A percentile compares a stretch with the other conserved stretches of the same genome.
Evolutionary conservation across 2,113 vertebrate genomes (phyloP).

Genomic region (Halichoerus grypus): DNA sequence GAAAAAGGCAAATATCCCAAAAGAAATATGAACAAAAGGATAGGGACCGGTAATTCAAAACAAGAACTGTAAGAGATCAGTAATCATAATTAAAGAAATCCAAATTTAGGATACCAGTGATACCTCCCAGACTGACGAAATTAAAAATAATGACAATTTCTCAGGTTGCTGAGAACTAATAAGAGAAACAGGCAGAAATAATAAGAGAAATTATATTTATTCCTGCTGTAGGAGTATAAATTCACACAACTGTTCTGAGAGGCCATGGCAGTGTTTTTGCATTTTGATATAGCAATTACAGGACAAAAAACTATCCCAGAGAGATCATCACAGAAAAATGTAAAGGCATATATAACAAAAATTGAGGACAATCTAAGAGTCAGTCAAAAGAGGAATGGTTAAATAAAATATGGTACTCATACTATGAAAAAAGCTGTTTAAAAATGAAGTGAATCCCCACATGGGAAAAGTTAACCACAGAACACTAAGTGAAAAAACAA

Average conservation of each 20-base stretch:
- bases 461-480: neutral
- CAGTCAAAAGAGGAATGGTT: neutral
- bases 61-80: neutral
- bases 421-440: neutral
- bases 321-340: neutral
- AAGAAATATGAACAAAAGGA: neutral
- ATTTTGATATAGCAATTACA: neutral
- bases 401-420: neutral
- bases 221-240: neutral
- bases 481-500: neutral
- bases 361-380: neutral
- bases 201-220: neutral
- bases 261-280: neutral
- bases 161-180: neutral
- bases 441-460: neutral
- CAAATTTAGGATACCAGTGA: neutral
- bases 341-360: neutral
- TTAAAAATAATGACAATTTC: constrained; percentile 6
- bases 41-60: neutral
- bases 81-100: neutral
- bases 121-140: neutral
- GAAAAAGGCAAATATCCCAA: constrained; percentile 21
- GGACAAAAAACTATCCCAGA: neutral
- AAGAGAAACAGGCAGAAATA: neutral
- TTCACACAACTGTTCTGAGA: neutral